Percentiles rank a stretch among this genome's conserved stretches.
phyloP scores from a whole-genome alignment of 2,113 vertebrate genomes.

The Melospiza georgiana region DNA sequence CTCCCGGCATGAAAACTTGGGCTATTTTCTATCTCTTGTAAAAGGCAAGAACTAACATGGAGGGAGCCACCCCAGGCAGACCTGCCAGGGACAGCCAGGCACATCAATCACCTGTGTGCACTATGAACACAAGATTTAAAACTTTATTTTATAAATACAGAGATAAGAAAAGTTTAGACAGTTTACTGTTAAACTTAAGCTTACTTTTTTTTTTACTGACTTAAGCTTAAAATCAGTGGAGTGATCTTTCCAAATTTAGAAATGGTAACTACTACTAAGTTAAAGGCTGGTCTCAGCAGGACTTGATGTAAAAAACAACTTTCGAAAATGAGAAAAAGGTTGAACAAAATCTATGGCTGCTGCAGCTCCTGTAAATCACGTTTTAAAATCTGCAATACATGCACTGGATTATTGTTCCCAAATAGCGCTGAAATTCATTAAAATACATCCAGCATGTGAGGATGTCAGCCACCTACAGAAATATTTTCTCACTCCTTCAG shows the following conservation, averaged over 20 bases:
- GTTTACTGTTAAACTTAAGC: background rate
- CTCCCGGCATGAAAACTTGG: background rate
- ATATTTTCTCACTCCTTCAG: slow-evolving; percentile 29
- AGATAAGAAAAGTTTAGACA: background rate
- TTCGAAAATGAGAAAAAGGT: background rate
- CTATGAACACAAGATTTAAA: background rate
- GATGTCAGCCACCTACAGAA: slow-evolving; percentile 41
- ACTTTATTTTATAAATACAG: background rate
- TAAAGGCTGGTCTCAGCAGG: background rate
- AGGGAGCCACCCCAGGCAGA: background rate
- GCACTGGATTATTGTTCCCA: background rate
- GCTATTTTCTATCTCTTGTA: background rate
- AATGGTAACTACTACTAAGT: background rate
- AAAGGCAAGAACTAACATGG: background rate
- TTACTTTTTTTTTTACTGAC: background rate
- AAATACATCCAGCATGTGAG: background rate
- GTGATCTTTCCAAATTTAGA: background rate
- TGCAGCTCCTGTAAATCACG: background rate
- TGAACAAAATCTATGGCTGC: background rate
- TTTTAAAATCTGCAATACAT: background rate
- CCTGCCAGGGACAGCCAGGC: background rate
- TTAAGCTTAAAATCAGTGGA: background rate
- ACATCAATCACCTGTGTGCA: background rate
- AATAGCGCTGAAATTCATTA: background rate
- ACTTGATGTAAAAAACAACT: background rate